Conservation (phyloP, 2,797 vertebrate species). For the Rhabdophis nuchalis region DNA sequence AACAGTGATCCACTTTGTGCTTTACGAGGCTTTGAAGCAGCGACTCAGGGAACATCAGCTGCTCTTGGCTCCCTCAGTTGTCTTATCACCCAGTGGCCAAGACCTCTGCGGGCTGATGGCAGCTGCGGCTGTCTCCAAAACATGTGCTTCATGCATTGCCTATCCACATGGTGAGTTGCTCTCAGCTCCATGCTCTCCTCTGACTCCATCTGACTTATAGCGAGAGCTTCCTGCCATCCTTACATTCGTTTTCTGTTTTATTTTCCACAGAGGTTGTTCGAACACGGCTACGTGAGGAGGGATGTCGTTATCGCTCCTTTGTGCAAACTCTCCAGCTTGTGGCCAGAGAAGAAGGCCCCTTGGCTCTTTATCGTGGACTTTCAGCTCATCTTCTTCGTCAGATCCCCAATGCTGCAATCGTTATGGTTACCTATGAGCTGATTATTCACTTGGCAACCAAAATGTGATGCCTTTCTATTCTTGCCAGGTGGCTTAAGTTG, state of each 20-base stretch:
- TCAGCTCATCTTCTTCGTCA: conserved; percentile 61
- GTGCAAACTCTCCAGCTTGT: conserved; percentile 61
- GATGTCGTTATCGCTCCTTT: conserved; percentile 59
- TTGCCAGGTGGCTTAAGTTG: not conserved
- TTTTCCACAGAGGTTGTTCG: conserved; percentile 58
- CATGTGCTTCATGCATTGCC: conserved; percentile 56
- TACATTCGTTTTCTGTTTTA: not conserved
- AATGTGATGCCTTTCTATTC: conserved; percentile 1
- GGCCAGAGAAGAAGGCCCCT: conserved; percentile 54
- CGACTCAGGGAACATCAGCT: conserved; percentile 42
- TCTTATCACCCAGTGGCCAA: conserved; percentile 1
- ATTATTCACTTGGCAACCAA: conserved; percentile 45
- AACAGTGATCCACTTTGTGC: conserved; percentile 66
- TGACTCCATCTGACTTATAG: accelerated
- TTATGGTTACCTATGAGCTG: conserved; percentile 65
- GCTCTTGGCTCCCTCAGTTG: conserved; percentile 33
- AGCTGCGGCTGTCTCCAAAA: conserved; percentile 63
- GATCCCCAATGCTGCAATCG: conserved; percentile 64
- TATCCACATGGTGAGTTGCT: conserved; percentile 64
- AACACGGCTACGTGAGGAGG: conserved; percentile 64
- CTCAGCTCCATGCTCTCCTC: not conserved
- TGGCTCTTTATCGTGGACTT: conserved; percentile 62
- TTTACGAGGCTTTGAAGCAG: conserved; percentile 64
- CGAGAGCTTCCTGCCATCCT: not conserved
- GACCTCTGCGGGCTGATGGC: conserved; percentile 62